Percentiles rank a stretch among this genome's conserved stretches.
Conservation (phyloP, 35 echinoderm and acorn worm genomes). For the Strongylocentrotus purpuratus region DNA sequence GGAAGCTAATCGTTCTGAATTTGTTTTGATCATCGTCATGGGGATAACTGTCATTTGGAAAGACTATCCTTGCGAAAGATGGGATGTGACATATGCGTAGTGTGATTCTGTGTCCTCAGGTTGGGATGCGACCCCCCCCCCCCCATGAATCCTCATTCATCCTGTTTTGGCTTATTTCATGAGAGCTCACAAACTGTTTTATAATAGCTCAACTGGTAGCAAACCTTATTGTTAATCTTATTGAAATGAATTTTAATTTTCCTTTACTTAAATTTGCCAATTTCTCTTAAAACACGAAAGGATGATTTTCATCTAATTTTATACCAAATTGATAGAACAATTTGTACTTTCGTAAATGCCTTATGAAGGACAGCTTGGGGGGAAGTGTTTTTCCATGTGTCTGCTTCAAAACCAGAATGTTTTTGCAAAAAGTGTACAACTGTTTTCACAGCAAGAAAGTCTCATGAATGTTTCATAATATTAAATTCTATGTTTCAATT, state of each 20-base stretch:
- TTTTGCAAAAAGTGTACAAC: no score
- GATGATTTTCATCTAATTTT: no score
- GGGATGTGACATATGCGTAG: background rate
- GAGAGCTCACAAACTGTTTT: background rate
- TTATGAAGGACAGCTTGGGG: no score
- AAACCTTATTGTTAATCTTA: background rate
- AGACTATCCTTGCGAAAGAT: background rate
- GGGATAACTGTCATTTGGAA: slow-evolving; percentile 9
- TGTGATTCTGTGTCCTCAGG: background rate
- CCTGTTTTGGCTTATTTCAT: no score
- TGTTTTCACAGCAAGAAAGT: background rate
- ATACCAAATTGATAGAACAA: no score
- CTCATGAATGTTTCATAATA: background rate
- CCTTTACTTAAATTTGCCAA: background rate
- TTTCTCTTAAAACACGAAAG: background rate
- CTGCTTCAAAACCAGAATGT: no score
- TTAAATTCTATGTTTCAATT: background rate
- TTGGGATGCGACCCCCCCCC: background rate
- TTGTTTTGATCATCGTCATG: slow-evolving; percentile 10
- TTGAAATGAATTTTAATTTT: background rate
- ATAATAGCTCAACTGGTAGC: background rate
- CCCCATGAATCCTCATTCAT: background rate
- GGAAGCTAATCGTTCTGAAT: slow-evolving; percentile 10
- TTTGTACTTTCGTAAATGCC: no score
- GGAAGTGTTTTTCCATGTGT: no score